These are phyloP conservation scores for Psilopogon haemacephalus DNA, from an alignment of 2,113 vertebrate species.

Conservation along the genomic window DNA sequence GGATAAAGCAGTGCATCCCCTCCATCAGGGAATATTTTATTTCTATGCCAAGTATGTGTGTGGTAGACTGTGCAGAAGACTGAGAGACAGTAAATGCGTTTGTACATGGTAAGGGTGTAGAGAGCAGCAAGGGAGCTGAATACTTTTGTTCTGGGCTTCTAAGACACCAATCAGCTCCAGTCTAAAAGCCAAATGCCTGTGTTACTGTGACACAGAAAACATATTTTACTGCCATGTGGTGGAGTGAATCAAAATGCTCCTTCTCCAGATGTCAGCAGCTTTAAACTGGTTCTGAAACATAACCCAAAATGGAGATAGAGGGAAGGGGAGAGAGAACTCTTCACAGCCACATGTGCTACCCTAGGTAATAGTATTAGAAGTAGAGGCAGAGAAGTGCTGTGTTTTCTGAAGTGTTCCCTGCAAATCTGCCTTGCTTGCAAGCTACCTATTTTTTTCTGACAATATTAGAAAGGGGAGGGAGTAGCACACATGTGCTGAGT, in stretches of 20 bases:
- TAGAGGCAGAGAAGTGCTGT: neutral
- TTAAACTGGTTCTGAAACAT: neutral
- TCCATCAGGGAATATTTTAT: conserved; percentile 79
- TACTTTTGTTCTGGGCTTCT: neutral
- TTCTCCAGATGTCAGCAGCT: neutral
- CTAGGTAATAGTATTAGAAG: neutral
- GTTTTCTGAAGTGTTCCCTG: neutral
- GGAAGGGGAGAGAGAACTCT: neutral
- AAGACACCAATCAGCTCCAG: neutral
- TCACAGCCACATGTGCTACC: accelerated
- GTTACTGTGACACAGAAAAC: neutral
- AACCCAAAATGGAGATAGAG: neutral
- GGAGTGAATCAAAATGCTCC: neutral
- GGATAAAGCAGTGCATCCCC: conserved; percentile 83
- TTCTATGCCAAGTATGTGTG: neutral
- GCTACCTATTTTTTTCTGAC: neutral
- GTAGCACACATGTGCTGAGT: accelerated
- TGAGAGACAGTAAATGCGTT: neutral
- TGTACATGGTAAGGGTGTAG: neutral
- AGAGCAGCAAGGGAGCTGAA: neutral
- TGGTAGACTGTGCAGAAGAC: neutral
- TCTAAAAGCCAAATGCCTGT: neutral
- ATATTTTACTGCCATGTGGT: neutral
- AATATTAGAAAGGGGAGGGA: neutral
- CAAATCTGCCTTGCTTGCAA: neutral